A percentile compares a stretch with the other conserved stretches of the same genome.
phyloP scores from a whole-genome alignment of 2,113 vertebrate genomes.

The Zapornia atra region DNA sequence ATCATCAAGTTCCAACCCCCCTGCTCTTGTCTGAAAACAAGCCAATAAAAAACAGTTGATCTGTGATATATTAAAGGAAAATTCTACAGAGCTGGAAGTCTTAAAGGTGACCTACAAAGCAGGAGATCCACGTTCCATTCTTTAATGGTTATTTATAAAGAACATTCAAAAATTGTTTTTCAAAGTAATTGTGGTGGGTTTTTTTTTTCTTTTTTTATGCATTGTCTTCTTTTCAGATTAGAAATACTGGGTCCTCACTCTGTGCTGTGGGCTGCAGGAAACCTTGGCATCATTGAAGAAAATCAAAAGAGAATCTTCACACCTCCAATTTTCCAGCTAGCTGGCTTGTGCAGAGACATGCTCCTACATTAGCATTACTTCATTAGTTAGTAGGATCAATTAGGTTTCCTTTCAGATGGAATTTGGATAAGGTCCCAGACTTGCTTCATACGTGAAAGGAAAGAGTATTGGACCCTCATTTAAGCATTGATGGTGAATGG shows the following conservation, averaged over 20 bases:
- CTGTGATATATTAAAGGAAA: background rate
- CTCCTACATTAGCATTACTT: background rate
- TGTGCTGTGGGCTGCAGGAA: background rate
- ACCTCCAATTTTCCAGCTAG: background rate
- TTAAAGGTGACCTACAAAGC: background rate
- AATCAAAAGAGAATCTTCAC: background rate
- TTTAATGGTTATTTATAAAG: background rate
- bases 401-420: background rate
- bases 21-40: background rate
- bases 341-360: background rate
- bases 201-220: background rate
- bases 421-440: background rate
- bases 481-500: background rate
- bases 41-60: background rate
- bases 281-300: background rate
- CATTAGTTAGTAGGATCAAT: background rate
- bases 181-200: background rate
- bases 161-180: background rate
- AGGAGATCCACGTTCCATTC: background rate
- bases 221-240: background rate
- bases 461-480: background rate
- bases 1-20: no score
- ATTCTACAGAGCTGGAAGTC: background rate
- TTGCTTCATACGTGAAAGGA: background rate
- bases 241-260: background rate